These are phyloP conservation scores for Neuroterus valhalla DNA, from an alignment of 1,140 invertebrate species.

Conservation along the genomic window DNA sequence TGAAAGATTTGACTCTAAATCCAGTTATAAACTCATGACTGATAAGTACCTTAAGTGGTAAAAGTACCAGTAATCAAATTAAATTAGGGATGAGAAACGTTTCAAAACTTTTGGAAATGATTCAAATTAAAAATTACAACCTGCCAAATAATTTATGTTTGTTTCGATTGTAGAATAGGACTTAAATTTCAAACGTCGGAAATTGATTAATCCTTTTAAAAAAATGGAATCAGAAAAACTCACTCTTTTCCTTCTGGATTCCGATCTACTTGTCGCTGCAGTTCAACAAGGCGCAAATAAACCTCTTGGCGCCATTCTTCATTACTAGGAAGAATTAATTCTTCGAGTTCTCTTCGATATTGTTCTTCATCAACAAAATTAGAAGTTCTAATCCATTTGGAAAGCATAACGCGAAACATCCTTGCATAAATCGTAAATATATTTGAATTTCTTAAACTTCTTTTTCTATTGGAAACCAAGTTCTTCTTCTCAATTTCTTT, in stretches of 20 bases:
- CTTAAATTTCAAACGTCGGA: too few relatives aligned
- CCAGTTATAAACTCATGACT: too few relatives aligned
- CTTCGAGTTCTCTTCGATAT: conserved; percentile 52
- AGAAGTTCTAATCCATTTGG: conserved; percentile 47
- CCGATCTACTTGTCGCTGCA: conserved; percentile 77
- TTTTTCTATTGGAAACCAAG: conserved; percentile 21
- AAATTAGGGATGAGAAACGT: too few relatives aligned
- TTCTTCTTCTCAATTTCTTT: conserved; percentile 37
- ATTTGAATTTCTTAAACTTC: conserved; percentile 44
- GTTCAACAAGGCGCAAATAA: conserved; percentile 83
- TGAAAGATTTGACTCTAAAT: too few relatives aligned
- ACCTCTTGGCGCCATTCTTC: conserved; percentile 83
- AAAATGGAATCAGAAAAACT: conserved; percentile 34
- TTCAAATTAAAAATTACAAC: not conserved
- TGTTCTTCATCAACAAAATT: conserved; percentile 48
- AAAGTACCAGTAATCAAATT: too few relatives aligned
- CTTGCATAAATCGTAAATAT: conserved; percentile 62
- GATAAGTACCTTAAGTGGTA: too few relatives aligned
- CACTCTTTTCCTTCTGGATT: conserved; percentile 40
- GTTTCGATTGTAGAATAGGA: too few relatives aligned
- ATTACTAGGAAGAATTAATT: conserved; percentile 81
- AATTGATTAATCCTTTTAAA: conserved; percentile 33
- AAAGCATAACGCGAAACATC: conserved; percentile 62
- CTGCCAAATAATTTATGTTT: not conserved
- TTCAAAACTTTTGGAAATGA: not conserved